Evolutionary conservation across 2,888 invertebrate species (phyloP), one percentile per base, ranked within the genome.

Genomic region (Noctua fimbriata): DNA sequence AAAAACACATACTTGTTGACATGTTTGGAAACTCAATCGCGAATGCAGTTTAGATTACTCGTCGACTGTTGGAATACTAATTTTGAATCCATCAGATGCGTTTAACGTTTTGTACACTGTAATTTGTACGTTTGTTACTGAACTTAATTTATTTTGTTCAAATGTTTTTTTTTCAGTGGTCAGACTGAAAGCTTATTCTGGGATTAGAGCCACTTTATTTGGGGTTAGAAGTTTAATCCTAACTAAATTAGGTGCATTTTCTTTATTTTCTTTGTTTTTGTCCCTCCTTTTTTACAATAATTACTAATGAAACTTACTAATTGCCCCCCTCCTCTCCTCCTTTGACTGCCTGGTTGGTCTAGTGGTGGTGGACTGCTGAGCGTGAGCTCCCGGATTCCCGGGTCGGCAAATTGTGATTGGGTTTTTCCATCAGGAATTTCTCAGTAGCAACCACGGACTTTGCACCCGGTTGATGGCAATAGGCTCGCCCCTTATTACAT

Each of bases 51-150:
- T 41, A 66, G 71, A 67, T 76, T 72, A 69, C 47, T 73, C 10
- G 72, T 12, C 18, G 69, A 80, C 73, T 49, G 63, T 28, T 76
- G 9, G 6, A 78, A 83, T 55, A 81, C 69, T 63, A 74, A 82
- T 74, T 85, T 77, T 58, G 41, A n/a, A 63, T 60, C 58, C 67
- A 72, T 81, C 32, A 49, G 32, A 49, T 55, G 21, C 16, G n/a
- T 66, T 73, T 63, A 76, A 49, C 36, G 16, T 32, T 70, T 24
- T 32, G 41, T 32, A n/a, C 24, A 28, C 9, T 67, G 7, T 71
- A 67, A 71, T 78, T 73, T 58, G 47, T 32, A 16, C 55, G 41
- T 58, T 24, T 49, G 52, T 66, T 65, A n/a, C 41, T 47, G 16
- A 71, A 58, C 44, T 49, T 21, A 16, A 65, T 70, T 55, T 63